Conservation (phyloP, 1,140 invertebrate genomes). For the Periplaneta americana region DNA sequence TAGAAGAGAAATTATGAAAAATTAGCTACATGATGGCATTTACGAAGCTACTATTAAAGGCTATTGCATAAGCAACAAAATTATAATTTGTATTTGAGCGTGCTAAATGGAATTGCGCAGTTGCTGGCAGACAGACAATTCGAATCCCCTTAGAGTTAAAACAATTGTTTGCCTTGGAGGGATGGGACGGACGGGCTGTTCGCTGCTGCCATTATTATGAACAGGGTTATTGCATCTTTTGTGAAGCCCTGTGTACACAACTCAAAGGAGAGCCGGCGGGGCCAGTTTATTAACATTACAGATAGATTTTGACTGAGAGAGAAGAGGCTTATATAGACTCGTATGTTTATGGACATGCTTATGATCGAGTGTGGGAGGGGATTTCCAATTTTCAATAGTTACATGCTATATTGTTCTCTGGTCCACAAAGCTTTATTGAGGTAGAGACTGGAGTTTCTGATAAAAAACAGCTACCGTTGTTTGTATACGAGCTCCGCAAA, state of each 20-base stretch:
- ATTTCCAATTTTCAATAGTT: background rate
- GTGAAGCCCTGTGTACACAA: constrained; percentile 1
- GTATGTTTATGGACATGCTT: background rate
- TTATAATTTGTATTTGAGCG: no score
- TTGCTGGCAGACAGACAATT: background rate
- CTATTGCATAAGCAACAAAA: no score
- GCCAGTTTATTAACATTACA: constrained; percentile 5
- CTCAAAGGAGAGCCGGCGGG: background rate
- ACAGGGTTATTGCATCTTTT: constrained; percentile 6
- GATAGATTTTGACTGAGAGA: background rate
- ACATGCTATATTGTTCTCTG: background rate
- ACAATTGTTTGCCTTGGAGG: constrained; percentile 9
- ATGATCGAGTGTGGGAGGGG: background rate
- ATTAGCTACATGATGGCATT: no score
- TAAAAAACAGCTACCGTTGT: background rate
- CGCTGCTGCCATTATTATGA: background rate
- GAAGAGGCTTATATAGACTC: background rate
- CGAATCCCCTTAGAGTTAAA: constrained; percentile 4
- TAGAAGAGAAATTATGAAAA: no score
- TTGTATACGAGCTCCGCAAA: background rate
- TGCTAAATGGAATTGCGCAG: no score
- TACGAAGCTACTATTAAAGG: no score
- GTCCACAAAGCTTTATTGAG: background rate
- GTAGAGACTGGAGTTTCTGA: background rate
- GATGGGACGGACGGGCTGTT: no score